phyloP scores from a whole-genome alignment of 2,797 vertebrate species.

The Alauda arvensis region DNA sequence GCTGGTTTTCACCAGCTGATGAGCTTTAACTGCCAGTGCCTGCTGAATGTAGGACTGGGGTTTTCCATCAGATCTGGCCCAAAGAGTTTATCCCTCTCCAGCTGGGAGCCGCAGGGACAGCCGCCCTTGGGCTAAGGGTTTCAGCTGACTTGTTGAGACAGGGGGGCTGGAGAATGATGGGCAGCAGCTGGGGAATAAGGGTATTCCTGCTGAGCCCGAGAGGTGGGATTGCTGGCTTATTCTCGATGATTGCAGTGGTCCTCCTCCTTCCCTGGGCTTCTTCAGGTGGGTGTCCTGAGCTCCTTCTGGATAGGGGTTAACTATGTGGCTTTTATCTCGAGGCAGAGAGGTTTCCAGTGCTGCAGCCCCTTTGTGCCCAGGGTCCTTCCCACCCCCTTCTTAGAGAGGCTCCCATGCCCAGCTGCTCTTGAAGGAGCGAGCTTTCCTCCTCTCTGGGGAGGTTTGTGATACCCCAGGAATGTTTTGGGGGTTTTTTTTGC shows the following conservation, averaged over 20 bases:
- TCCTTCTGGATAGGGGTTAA: background rate
- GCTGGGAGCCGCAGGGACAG: background rate
- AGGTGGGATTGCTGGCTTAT: background rate
- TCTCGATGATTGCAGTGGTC: background rate
- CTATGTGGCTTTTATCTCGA: rapidly evolving
- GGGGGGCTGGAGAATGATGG: background rate
- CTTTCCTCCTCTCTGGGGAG: background rate
- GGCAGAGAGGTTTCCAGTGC: background rate
- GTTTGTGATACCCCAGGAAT: background rate
- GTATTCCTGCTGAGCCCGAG: background rate
- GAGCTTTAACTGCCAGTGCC: background rate
- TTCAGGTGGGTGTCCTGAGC: background rate
- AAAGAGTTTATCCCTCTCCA: background rate
- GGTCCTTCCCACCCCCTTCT: background rate
- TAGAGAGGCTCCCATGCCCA: background rate
- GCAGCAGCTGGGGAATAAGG: background rate
- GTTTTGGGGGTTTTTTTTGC: background rate
- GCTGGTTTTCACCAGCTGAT: background rate
- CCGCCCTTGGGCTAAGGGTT: rapidly evolving
- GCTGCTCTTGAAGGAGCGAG: background rate
- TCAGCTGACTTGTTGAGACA: background rate
- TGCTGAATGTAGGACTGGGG: background rate
- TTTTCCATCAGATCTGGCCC: background rate
- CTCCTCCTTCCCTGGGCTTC: background rate
- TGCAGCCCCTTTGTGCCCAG: background rate